Base-by-base conservation (phyloP, 2,113 vertebrate genomes). In the Paraplagusia blochii region DNA sequence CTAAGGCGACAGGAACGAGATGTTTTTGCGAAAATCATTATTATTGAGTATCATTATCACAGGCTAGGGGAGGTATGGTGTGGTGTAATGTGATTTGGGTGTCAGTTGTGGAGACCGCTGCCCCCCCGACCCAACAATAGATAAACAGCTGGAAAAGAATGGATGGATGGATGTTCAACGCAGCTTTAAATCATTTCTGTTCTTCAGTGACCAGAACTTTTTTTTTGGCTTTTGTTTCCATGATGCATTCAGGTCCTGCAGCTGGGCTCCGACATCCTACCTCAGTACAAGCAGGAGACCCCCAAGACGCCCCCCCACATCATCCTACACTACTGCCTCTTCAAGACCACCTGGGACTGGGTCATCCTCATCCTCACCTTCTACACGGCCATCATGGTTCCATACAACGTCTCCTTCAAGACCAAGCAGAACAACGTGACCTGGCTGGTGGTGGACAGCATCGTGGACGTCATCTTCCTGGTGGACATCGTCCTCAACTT, bases 331-430 rank as follows among this genome's bases (percentile, higher is more conserved):
- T 99, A 99, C 75, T 99, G 97, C 82, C 91, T 97, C 71, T 99
- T 99, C 87, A 99, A 99, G 90, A 99, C 97, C 80, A 99, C 97
- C 1, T 99, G 97, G 97, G 97, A 99, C 81, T 99, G 97, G 97
- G 94, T 99, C 80, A 99, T 99, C 89, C 90, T 99, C 86, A 99
- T 99, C 85, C 90, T 99, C 85, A 99, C 97, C 61, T 99, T 99
- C 89, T 99, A 99, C 89, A 99, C 97, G 0, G 97, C 97, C 84
- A 99, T 99, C 88, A 91, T 99, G 92, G 97, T 99, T 66, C 97
- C 97, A 85, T 99, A 99, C 89, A 99, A 99, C 9, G 96, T 98
- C 59, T 99, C 96, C 58, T 99, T 99, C 85, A 99, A 98, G 88
- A 99, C 95, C 51, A 97, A 98, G 84, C 96, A 99, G 91, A 99